Evolutionary conservation across 2,888 invertebrate genomes (phyloP).

Genomic region (Microctonus hyperodae): DNA sequence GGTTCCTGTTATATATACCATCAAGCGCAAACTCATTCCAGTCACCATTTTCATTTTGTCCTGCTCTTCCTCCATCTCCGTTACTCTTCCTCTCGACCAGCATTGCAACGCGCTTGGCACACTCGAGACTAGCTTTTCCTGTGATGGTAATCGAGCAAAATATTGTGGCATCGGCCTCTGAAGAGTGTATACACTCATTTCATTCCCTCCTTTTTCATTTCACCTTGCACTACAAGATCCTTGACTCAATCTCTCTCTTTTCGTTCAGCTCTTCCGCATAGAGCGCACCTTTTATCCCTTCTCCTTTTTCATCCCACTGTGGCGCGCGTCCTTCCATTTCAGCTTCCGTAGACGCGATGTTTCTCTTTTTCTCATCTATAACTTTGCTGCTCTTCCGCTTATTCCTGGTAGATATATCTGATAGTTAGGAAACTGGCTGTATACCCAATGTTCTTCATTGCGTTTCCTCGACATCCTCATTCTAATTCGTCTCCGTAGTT

Average conservation of each 20-base stretch:
- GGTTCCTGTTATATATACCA: slow-evolving; percentile 8
- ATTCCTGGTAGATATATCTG: not conserved
- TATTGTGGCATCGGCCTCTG: slow-evolving; percentile 57
- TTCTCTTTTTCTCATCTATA: slow-evolving; percentile 34
- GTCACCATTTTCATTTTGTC: not conserved
- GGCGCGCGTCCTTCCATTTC: not conserved
- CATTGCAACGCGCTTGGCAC: slow-evolving; percentile 27
- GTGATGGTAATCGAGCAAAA: slow-evolving; percentile 60
- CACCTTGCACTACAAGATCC: slow-evolving; percentile 45
- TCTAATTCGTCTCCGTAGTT: slow-evolving; percentile 30
- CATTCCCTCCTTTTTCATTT: not conserved
- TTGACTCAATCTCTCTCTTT: slow-evolving; percentile 51
- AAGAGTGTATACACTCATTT: slow-evolving; percentile 41
- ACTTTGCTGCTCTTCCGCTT: slow-evolving; percentile 21
- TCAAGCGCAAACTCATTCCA: slow-evolving; percentile 23
- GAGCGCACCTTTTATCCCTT: slow-evolving; percentile 27
- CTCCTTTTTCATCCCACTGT: too few relatives aligned
- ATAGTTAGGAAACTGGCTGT: not conserved
- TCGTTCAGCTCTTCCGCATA: slow-evolving; percentile 37
- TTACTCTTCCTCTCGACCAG: slow-evolving; percentile 18
- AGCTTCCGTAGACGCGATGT: slow-evolving; percentile 40
- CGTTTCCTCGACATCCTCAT: not conserved
- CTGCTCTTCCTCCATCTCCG: slow-evolving; percentile 28
- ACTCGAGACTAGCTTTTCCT: slow-evolving; percentile 48
- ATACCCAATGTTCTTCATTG: not conserved